Evolutionary conservation across 2,888 invertebrate species (phyloP).

Genomic region (Sinotaia quadrata): DNA sequence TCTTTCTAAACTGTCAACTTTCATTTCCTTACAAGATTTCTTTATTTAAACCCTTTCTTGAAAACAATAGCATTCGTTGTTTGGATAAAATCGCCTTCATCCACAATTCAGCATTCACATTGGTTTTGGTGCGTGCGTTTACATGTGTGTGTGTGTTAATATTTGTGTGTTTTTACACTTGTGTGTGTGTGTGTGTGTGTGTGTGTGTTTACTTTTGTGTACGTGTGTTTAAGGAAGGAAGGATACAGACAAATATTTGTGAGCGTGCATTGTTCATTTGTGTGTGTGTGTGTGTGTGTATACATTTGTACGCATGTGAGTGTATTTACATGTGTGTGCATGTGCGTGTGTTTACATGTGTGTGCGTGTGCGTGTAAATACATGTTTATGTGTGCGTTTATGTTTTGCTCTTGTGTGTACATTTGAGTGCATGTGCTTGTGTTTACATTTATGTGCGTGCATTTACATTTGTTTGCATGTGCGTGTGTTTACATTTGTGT

Average conservation of each 20-base stretch:
- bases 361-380: too few relatives aligned
- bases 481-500: conserved; percentile 1
- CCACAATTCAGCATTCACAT: too few relatives aligned
- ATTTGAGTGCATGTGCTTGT: neutral
- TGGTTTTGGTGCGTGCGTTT: conserved; percentile 1
- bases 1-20: too few relatives aligned
- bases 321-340: neutral
- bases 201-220: neutral
- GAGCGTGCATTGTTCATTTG: neutral
- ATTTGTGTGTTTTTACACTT: neutral
- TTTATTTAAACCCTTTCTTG: too few relatives aligned
- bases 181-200: neutral
- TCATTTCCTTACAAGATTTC: too few relatives aligned
- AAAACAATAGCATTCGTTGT: too few relatives aligned
- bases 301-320: neutral
- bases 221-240: neutral
- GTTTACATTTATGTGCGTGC: conserved; percentile 3
- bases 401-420: neutral
- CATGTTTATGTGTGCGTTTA: too few relatives aligned
- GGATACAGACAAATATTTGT: neutral
- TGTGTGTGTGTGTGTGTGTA: neutral
- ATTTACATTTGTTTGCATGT: conserved; percentile 2
- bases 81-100: too few relatives aligned
- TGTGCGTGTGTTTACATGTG: neutral
- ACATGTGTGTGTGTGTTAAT: neutral